Percentiles rank a stretch among this genome's conserved stretches.
These are phyloP conservation scores for Acanthochromis polyacanthus DNA, from an alignment of 2,113 vertebrate species.

Conservation along the genomic window DNA sequence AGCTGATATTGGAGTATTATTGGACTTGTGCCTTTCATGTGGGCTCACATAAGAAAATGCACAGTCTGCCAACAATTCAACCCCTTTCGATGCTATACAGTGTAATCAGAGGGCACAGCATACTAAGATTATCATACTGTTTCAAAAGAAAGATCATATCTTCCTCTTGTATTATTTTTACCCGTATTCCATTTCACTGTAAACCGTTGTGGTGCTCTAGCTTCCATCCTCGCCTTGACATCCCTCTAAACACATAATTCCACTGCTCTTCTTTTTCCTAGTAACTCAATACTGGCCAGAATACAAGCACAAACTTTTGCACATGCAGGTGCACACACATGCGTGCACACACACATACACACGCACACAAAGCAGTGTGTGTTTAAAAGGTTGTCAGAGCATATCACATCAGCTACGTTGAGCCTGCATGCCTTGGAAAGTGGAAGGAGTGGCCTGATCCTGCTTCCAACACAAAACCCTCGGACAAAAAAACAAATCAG, in stretches of 20 bases:
- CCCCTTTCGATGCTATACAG: constrained; percentile 23
- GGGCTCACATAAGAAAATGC: constrained; percentile 43
- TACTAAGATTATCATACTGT: constrained; percentile 39
- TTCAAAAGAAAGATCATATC: constrained; percentile 37
- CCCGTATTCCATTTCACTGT: constrained; percentile 48
- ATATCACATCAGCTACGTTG: constrained; percentile 50
- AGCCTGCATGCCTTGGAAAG: constrained; percentile 48
- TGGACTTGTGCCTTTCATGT: constrained; percentile 50
- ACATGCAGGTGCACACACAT: constrained; percentile 52
- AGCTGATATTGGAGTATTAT: constrained; percentile 50
- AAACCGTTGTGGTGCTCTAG: constrained; percentile 43
- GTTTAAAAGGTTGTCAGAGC: constrained; percentile 63
- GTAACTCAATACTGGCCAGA: constrained; percentile 42
- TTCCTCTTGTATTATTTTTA: constrained; percentile 49
- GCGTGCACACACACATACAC: background rate
- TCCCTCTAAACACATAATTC: constrained; percentile 60
- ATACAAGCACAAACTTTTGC: constrained; percentile 44
- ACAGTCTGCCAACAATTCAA: constrained; percentile 39
- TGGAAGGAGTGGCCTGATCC: constrained; percentile 36
- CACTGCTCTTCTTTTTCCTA: constrained; percentile 41
- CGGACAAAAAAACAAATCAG: constrained; percentile 60
- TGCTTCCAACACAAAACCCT: constrained; percentile 47
- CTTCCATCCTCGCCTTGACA: constrained; percentile 69
- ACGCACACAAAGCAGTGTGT: constrained; percentile 7
- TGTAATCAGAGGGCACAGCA: constrained; percentile 23